Percentiles rank a stretch among this genome's conserved stretches.
phyloP scores from a whole-genome alignment of 2,797 vertebrate species.

The Neosilurus hyrtlii region DNA sequence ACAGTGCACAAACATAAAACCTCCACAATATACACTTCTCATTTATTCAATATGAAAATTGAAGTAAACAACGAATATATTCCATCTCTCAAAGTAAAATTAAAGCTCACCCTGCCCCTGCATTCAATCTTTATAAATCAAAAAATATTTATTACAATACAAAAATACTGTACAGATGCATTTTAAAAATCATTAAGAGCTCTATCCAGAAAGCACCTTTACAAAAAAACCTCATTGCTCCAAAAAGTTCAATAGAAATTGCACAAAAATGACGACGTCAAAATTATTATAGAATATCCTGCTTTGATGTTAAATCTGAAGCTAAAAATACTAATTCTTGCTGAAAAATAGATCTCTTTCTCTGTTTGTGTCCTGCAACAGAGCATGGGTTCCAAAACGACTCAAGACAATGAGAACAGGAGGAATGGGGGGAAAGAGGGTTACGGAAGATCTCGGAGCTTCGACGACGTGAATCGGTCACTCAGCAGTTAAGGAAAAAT shows the following conservation, averaged over 20 bases:
- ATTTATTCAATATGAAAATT: conserved; percentile 68
- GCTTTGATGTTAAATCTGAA: conserved; percentile 17
- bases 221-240: conserved; percentile 30
- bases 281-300: conserved; percentile 38
- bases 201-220: conserved; percentile 57
- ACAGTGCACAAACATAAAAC: conserved; percentile 47
- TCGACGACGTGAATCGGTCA: conserved; percentile 8
- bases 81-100: conserved; percentile 70
- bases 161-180: conserved; percentile 80
- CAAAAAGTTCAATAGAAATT: conserved; percentile 47
- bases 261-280: conserved; percentile 43
- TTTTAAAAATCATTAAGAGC: conserved; percentile 62
- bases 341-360: conserved; percentile 54
- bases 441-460: conserved; percentile 48
- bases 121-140: conserved; percentile 53
- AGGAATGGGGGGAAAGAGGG: not conserved
- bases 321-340: conserved; percentile 58
- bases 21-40: conserved; percentile 34
- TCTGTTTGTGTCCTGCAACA: conserved; percentile 51
- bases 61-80: conserved; percentile 73
- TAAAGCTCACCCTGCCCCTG: conserved; percentile 57
- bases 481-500: conserved; percentile 42
- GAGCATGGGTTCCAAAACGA: conserved; percentile 19
- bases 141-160: conserved; percentile 69
- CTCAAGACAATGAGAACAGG: conserved; percentile 15